These are phyloP conservation scores for Otocyon megalotis DNA, from an alignment of 2,113 vertebrate genomes.

Conservation along the genomic window DNA sequence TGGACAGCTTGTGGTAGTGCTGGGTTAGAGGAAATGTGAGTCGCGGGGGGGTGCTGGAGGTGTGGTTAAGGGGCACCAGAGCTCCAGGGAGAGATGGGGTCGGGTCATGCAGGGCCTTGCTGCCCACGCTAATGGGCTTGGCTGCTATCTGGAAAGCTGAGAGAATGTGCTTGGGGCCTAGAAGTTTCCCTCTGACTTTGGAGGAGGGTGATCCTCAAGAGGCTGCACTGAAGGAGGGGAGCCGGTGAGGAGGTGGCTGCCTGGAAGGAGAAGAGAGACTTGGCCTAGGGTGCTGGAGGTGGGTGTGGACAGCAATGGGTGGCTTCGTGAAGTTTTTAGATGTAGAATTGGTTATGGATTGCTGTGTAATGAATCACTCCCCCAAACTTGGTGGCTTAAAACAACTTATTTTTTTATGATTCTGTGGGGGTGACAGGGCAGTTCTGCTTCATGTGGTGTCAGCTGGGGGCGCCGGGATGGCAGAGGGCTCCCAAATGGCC, in stretches of 20 bases:
- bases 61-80: neutral
- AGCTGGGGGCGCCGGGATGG: too few relatives aligned
- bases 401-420: neutral
- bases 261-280: neutral
- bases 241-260: neutral
- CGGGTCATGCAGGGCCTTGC: neutral
- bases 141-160: neutral
- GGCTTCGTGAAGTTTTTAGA: neutral
- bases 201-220: neutral
- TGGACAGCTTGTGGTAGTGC: neutral
- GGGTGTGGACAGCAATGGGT: neutral
- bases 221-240: neutral
- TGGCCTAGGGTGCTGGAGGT: neutral
- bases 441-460: neutral
- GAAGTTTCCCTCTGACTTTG: neutral
- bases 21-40: neutral
- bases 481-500: neutral
- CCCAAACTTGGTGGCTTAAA: conserved; percentile 7
- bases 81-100: neutral
- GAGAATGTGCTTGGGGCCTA: neutral
- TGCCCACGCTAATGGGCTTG: neutral
- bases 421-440: neutral
- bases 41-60: neutral
- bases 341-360: neutral
- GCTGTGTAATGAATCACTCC: neutral